Evolutionary conservation across 2,888 invertebrate species (phyloP), one percentile per base, ranked within the genome.

Genomic region (Lutraria lutraria): DNA sequence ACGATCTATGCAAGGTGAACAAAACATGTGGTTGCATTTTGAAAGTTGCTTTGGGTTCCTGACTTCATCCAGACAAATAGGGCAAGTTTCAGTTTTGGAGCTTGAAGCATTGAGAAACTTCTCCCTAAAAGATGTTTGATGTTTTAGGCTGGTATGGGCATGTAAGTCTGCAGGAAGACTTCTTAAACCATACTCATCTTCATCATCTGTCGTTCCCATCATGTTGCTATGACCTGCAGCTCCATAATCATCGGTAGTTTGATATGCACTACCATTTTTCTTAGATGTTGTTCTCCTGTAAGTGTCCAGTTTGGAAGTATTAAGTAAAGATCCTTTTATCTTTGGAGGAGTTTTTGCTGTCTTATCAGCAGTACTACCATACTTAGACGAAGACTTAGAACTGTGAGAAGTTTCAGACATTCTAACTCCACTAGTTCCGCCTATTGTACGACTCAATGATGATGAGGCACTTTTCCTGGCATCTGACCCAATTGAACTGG

Each of bases 11-110:
- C 96, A 96, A 0, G 81, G 89, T 80, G 56, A 87, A 88, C 95
- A 95, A 88, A 95, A 96, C 10, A 19, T 79, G 88, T 96, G 96
- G 0, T 93, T 93, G 89, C 95, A 95, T 52, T 88, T 88, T 0
- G 83, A 84, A 19, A 95, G 88, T 56, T 80, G 84, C n/a, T 93
- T 91, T n/a, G 95, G 94, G 8, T 91, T 72, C 13, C 63, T 83
- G 0, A 93, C 80, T 52, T 85, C 80, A 80, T 92, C 91, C 81
- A 95, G 88, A 88, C 95, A 95, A 19, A 95, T 93, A 19, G 93
- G 89, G 86, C 95, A 95, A 6, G 81, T 83, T 56, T 89, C 85
- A 29, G 89, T 81, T 10, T 82, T 54, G 13, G 56, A 19, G 63
- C 56, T 83, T 16, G 83, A 83, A 13, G 60, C 52, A 53, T 85